Evolutionary conservation across 2,113 vertebrate species (phyloP), one percentile per base, ranked within the genome.

Genomic region (Calcarius ornatus): DNA sequence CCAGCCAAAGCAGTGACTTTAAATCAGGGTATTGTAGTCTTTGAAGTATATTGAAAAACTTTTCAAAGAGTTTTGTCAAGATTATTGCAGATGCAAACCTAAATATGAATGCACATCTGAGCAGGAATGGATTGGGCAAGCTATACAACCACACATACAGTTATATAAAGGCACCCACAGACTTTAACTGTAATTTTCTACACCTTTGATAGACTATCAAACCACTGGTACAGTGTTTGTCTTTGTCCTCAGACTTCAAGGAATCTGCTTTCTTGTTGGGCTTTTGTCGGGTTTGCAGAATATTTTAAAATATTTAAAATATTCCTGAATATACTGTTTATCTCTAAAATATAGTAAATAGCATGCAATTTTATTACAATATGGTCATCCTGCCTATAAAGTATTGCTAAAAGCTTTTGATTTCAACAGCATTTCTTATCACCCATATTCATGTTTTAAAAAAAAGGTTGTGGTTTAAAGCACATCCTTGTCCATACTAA

Each of bases 121-220:
- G 19, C 30, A 72, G 54, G 40, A 86, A 43, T n/a, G 47, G 12
- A 15, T 56, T 2, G 2, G 8, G 28, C 0, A 0, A 78, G 15
- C 6, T 64, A 12, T 16, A 37, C 38, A 57, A 31, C 6, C 1
- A 2, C 20, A 28, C 4, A 9, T 15, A 7, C 2, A 60, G 56
- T 35, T 35, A 19, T 17, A 37, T 13, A 68, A 50, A 43, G 30
- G 30, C 43, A 50, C 5, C n/a, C 15, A 64, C 17, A 82, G n/a
- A 80, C 1, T 76, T 81, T n/a, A 68, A 25, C 8, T 60, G 16
- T 13, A 12, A 10, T 71, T 51, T 79, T 75, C 65, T 75, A 17
- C 12, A 53, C 12, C 10, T 11, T 0, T 27, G 15, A 45, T 10
- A 7, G 37, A n/a, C 33, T 71, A 33, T 27, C 27, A 75, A 59